Percentiles rank a stretch among this genome's conserved stretches.
These are phyloP conservation scores for Myotis pilosus DNA, from an alignment of 2,797 vertebrate genomes.

Conservation along the genomic window DNA sequence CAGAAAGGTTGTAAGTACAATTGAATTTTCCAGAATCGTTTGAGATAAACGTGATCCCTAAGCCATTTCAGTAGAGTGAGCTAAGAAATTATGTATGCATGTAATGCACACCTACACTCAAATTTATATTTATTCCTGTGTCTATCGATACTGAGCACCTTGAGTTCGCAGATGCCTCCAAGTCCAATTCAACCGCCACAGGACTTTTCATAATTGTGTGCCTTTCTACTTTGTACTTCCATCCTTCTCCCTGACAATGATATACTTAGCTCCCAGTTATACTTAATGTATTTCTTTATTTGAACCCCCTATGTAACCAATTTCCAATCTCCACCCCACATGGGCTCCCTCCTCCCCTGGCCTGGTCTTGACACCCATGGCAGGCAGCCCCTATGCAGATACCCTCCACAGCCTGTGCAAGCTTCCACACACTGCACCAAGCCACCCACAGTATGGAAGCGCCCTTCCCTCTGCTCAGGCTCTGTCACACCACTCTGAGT, in stretches of 20 bases:
- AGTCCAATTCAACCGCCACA: neutral
- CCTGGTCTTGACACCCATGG: neutral
- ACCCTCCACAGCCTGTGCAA: neutral
- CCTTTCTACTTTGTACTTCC: neutral
- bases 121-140: neutral
- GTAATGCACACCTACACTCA: neutral
- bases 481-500: neutral
- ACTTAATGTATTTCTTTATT: neutral
- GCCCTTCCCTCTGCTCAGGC: neutral
- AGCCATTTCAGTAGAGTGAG: neutral
- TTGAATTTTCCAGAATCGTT: neutral
- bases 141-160: neutral
- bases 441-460: too few species aligned
- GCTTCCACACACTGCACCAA: neutral
- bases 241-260: neutral
- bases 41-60: neutral
- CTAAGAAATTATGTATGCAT: neutral
- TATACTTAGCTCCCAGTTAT: neutral
- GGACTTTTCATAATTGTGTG: neutral
- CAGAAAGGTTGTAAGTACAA: neutral
- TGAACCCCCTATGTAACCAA: neutral
- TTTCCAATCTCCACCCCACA: neutral
- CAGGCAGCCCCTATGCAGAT: neutral
- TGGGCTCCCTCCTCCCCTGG: neutral
- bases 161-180: neutral